Evolutionary conservation across 1,140 invertebrate species (phyloP).

Genomic region (Zeugodacus cucurbitae): DNA sequence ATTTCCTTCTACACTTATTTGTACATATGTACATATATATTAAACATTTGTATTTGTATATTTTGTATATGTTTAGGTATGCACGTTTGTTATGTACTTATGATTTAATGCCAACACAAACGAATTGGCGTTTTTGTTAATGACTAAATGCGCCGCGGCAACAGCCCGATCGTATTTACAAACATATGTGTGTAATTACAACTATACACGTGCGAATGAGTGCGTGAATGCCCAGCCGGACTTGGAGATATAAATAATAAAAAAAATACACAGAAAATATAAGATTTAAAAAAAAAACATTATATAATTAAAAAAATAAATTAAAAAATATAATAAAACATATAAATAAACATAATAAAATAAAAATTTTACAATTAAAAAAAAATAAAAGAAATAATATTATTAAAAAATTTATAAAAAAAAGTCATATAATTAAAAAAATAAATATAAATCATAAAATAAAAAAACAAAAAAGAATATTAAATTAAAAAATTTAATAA

Average conservation of each 20-base stretch:
- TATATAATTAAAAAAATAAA: too few species aligned
- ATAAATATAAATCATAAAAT: too few species aligned
- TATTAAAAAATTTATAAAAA: too few species aligned
- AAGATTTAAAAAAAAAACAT: too few species aligned
- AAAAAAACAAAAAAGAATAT: too few species aligned
- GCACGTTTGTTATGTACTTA: not conserved
- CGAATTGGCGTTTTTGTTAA: not conserved
- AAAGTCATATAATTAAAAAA: too few species aligned
- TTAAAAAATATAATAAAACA: too few species aligned
- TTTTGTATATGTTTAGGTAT: not conserved
- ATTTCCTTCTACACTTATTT: not conserved
- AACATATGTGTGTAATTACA: not conserved
- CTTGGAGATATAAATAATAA: not conserved
- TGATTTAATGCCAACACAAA: slow-evolving; percentile 18
- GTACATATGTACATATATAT: not conserved
- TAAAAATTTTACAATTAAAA: too few species aligned
- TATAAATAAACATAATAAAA: too few species aligned
- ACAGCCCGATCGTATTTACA: not conserved
- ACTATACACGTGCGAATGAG: not conserved
- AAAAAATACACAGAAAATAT: too few species aligned
- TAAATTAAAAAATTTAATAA: too few species aligned
- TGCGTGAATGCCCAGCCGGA: not conserved
- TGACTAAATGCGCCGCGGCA: not conserved
- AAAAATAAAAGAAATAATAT: too few species aligned
- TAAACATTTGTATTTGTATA: not conserved